Conservation (phyloP, 1,140 invertebrate genomes). For the Hylaeus anthracinus region DNA sequence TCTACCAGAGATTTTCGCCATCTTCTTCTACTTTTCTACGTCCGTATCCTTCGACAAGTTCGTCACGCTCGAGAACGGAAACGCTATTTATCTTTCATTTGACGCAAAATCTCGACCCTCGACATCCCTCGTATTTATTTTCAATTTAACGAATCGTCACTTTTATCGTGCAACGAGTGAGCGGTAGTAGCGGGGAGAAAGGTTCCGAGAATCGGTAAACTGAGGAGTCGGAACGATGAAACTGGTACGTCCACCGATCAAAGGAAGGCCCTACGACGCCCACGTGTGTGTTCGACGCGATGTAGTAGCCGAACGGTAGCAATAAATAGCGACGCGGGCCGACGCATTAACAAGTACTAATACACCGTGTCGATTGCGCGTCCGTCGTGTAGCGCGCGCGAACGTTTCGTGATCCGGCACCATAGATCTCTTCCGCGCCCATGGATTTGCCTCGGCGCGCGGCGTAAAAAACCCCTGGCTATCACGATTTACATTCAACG, state of each 20-base stretch:
- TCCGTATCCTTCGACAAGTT: background rate
- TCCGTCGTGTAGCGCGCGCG: constrained; percentile 33
- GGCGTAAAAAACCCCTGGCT: constrained; percentile 32
- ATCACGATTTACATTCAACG: constrained; percentile 51
- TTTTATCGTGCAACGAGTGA: background rate
- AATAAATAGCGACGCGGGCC: constrained; percentile 37
- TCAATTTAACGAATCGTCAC: constrained; percentile 6
- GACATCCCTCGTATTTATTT: background rate
- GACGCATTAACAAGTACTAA: constrained; percentile 46
- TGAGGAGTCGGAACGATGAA: background rate
- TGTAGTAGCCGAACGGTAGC: constrained; percentile 28
- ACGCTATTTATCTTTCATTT: constrained; percentile 5
- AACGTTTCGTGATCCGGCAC: constrained; percentile 34
- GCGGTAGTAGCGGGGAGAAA: background rate
- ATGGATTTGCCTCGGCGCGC: constrained; percentile 22
- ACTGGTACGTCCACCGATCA: background rate
- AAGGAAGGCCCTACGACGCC: constrained; percentile 18
- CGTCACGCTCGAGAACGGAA: background rate
- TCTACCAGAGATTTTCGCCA: background rate
- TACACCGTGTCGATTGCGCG: constrained; percentile 48
- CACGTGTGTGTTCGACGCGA: constrained; percentile 18
- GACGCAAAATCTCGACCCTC: background rate
- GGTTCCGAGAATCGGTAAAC: background rate
- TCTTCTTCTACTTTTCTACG: background rate
- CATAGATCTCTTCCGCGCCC: constrained; percentile 52